phyloP scores from a whole-genome alignment of 2,797 vertebrate species.

The Diceros bicornis region DNA sequence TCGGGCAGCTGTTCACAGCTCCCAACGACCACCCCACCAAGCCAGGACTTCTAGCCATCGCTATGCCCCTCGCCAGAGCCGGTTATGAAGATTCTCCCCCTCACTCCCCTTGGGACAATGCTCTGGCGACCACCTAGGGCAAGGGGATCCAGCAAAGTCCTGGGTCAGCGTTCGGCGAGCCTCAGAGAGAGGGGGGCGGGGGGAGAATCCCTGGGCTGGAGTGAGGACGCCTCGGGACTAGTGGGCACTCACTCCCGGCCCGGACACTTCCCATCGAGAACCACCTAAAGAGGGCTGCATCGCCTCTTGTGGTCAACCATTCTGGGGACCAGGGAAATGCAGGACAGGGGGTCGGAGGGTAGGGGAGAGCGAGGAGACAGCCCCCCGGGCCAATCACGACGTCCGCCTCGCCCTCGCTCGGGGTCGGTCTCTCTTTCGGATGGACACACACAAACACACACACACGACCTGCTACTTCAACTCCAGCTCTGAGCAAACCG shows the following conservation, averaged over 20 bases:
- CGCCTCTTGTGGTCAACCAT: background rate
- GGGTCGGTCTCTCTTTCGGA: background rate
- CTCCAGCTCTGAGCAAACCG: background rate
- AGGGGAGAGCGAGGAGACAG: background rate
- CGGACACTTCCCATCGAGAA: background rate
- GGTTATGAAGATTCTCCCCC: background rate
- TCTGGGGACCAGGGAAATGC: background rate
- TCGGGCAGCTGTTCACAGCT: background rate
- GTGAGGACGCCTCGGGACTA: background rate
- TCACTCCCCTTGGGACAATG: background rate
- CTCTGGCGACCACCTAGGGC: background rate
- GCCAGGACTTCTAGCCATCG: conserved; percentile 5
- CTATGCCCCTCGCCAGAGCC: background rate
- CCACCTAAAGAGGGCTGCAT: background rate
- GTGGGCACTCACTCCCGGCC: background rate
- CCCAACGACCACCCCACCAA: background rate
- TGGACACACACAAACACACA: background rate
- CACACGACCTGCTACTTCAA: conserved; percentile 21
- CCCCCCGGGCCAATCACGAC: background rate
- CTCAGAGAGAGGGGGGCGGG: background rate
- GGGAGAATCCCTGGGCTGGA: background rate
- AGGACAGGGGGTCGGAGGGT: too few relatives aligned
- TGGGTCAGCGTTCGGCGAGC: background rate
- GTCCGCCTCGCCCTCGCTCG: background rate
- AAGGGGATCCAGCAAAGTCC: background rate